Evolutionary conservation across 2,113 vertebrate species (phyloP), one percentile per base, ranked within the genome.

Genomic region (Ia io): DNA sequence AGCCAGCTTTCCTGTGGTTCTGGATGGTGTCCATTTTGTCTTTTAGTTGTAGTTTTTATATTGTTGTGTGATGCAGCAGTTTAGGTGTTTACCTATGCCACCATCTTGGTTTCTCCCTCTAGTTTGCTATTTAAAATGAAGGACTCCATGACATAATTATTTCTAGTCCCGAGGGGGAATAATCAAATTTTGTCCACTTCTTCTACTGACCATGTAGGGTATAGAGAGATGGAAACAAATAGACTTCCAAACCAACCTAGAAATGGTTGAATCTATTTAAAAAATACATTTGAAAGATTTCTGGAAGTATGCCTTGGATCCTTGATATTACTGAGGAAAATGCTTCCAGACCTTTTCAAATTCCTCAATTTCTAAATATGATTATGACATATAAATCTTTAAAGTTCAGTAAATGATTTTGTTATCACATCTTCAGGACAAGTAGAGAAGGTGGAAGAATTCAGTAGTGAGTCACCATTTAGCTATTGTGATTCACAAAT

Each of bases 251-350:
- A 51, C 59, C 23, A 61, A 61, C 23, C 51, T 89, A 69, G 47
- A 92, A 65, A 73, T 84, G 61, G 47, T 56, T 79, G 47, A 44
- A 28, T 47, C 25, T 74, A 44, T 63, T 61, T 89, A 40, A 85
- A 88, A 78, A 90, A 49, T 74, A 53, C 1, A 40, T 86, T 90
- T 77, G 37, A 63, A 3, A 59, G 30, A 51, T 80, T 74, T 80
- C 63, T 90, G 12, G 20, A 95, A 84, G 9, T 83, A 28, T 90
- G 44, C 18, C 22, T 84, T 83, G 11, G 23, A 67, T 83, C 47
- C 49, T 69, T 87, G 44, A 35, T 94, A 85, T 92, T 53, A 76
- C 20, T 67, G 17, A 96, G 28, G 79, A 53, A 61, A 74, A 85
- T 85, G 17, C 13, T 77, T 80, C 10, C 42, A 73, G 3, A 61